Evolutionary conservation across 1,140 invertebrate species (phyloP), one percentile per base, ranked within the genome.

Genomic region (Rhyacophila brunnea): DNA sequence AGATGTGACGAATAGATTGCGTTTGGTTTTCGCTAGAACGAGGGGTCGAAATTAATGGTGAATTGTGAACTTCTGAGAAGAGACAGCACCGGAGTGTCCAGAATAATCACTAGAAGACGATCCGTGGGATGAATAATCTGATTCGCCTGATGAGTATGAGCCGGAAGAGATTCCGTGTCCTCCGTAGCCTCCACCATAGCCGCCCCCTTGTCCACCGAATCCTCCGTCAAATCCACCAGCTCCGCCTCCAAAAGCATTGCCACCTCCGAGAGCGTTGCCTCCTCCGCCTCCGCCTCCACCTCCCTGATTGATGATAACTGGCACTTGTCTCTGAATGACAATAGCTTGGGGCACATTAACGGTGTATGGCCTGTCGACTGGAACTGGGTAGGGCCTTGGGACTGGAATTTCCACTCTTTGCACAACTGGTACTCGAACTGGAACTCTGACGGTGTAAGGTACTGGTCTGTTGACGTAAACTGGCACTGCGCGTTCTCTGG

Each of bases 281-380:
- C 9, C 59, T 54, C 43, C 65, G 57, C 10, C 15, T 13, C 46
- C 46, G 10, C 23, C 19, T 11, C 15, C 43, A 5, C 20, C 49
- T 18, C 59, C 51, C 14, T 58, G 51, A 11, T 61, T 55, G 36
- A 66, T 54, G 52, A 55, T 53, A 0, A 66, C 60, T 11, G 66
- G 64, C 19, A 67, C 66, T 38, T 61, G 60, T 28, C 58, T 67
- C 46, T 67, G 53, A 2, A 67, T 59, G 43, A 60, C 54, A 52
- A 59, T 60, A 2, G 50, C 42, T 32, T 44, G 50, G 10, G 52
- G 50, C 0, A 66, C 62, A 11, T 53, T 36, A 1, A 80, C 77
- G 1, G 76, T 74, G 35, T 78, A 78, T 34, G 69, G 63, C 34
- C 69, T 70, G 57, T 67, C 66, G 5, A 73, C 69, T 17, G 69